Base-by-base conservation (phyloP, 2,888 invertebrate genomes). In the Tenthredo livida region DNA sequence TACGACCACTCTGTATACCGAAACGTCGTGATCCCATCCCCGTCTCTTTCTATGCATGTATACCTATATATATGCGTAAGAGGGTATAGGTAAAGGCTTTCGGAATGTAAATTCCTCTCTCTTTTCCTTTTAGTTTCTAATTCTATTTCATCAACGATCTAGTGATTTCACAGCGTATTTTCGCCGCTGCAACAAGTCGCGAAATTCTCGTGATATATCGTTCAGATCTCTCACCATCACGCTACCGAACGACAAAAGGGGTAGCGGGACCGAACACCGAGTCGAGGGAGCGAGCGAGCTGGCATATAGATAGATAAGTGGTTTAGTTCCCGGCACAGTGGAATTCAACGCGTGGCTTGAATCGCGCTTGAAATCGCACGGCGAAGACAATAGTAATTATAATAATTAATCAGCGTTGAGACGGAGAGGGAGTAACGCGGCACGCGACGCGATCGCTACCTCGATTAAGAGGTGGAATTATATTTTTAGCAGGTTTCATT, bases 1-100 rank as follows among this genome's bases (percentile, higher is more conserved):
- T 21, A 33, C 70, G 37, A 87, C 86, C 85, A 87, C 88, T 86
- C 86, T 87, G 87, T 88, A 89, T 88, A 87, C 88, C 87, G 82
- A 85, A 87, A 83, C 70, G 77, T 86, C 83, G 7, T 1, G 15
- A 33, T 37, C 21, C 73, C 77, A 47, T 85, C 83, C 84, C 82
- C 61, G 78, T 78, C 50, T 47, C 75, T 50, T 85, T 77, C 50
- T 33, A 85, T 85, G 43, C 72, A 12, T 67, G 15, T 33, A 29
- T 29, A 29, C 2, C 2, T 2, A 29, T 29, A 29, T 33, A 33
- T 17, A 33, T 33, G 29, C 33, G 67, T 58, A 7, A 5, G 15
- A 29, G 2, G 29, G 29, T 29, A 29, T 61, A 25, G n/a, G n/a
- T 25, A 25, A 61, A 70, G 37, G 65, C 84, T 65, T 65, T 72